Evolutionary conservation across 2,113 vertebrate genomes (phyloP).

Genomic region (Tragelaphus scriptus): DNA sequence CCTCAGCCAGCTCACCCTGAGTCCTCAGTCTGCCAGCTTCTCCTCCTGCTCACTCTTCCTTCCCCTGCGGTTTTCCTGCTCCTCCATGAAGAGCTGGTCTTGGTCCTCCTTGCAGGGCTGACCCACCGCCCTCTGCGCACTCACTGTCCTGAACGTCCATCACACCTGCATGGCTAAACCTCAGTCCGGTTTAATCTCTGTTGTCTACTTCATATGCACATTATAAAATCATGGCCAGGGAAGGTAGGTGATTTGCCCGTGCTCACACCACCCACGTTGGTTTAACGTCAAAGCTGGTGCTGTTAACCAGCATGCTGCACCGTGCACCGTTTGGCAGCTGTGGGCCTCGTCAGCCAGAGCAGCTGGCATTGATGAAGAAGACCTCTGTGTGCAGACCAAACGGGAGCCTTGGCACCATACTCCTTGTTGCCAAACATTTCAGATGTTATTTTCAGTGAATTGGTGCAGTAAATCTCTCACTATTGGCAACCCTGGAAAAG

Average conservation of each 20-base stretch:
- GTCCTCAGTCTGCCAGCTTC: not conserved
- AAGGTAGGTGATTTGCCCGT: not conserved
- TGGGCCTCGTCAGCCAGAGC: not conserved
- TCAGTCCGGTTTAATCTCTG: not conserved
- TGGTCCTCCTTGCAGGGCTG: not conserved
- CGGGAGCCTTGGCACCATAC: not conserved
- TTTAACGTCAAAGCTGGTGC: not conserved
- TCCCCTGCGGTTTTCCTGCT: not conserved
- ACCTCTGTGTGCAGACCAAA: not conserved
- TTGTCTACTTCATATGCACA: constrained; percentile 3
- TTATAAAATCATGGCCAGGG: constrained; percentile 8
- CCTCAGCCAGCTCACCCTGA: not conserved
- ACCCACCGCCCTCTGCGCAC: constrained; percentile 30
- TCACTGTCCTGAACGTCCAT: constrained; percentile 21
- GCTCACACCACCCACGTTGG: constrained; percentile 8
- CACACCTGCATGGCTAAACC: not conserved
- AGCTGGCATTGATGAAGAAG: not conserved
- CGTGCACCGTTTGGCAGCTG: not conserved
- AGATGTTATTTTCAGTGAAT: not conserved
- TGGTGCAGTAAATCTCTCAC: not conserved
- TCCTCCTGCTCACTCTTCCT: constrained; percentile 27
- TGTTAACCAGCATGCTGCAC: not conserved
- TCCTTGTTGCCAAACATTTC: not conserved
- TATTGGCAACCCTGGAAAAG: not conserved
- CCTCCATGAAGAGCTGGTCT: not conserved